These are phyloP conservation scores for Dusona sp. DNA, from an alignment of 2,888 invertebrate genomes.

Conservation along the genomic window DNA sequence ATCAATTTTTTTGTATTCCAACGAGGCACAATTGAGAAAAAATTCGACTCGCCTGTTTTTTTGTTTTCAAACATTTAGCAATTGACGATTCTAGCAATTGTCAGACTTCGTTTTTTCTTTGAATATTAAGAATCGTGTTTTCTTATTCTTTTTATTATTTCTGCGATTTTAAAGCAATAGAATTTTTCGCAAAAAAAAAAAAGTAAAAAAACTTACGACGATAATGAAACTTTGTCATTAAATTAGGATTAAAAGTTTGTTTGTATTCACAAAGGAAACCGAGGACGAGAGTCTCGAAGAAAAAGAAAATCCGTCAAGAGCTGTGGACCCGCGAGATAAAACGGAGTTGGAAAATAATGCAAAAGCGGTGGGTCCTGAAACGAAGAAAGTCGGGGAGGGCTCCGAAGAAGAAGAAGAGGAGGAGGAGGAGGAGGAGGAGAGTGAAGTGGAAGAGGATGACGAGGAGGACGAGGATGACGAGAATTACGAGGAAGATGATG, in stretches of 20 bases:
- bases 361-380: constrained; percentile 44
- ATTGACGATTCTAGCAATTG: background rate
- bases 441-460: constrained; percentile 73
- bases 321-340: constrained; percentile 52
- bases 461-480: constrained; percentile 71
- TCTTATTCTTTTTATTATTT: background rate
- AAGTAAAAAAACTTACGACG: no score
- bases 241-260: background rate
- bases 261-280: constrained; percentile 50
- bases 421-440: constrained; percentile 77
- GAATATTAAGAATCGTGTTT: constrained; percentile 20
- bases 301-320: constrained; percentile 57
- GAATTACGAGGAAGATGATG: constrained; percentile 74
- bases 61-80: no score
- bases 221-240: background rate
- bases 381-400: constrained; percentile 68
- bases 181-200: background rate
- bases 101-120: constrained; percentile 17
- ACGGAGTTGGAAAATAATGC: constrained; percentile 29
- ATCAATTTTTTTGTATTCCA: no score
- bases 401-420: constrained; percentile 71
- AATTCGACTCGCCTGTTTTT: no score
- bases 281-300: constrained; percentile 56
- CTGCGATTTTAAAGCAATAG: background rate
- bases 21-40: no score